Base-by-base conservation (phyloP, 2,888 invertebrate genomes). In the Tigriopus californicus region DNA sequence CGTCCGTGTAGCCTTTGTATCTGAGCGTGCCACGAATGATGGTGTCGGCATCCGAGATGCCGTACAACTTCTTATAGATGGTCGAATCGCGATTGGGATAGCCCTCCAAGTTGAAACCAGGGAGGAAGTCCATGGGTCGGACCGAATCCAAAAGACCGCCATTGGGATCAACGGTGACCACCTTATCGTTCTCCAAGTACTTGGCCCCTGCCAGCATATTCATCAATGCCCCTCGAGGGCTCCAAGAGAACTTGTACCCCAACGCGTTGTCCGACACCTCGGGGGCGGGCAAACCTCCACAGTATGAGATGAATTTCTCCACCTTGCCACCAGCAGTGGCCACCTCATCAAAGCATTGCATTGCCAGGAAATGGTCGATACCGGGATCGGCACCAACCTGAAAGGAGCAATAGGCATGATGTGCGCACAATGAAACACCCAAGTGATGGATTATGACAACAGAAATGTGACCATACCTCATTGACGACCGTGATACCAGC, bases 41-140 rank as follows among this genome's bases (percentile, higher is more conserved):
- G 0, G 97, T 97, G 62, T 82, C 80, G 0, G 89, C 85, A 66
- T 87, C 83, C 12, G 80, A 76, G 61, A 98, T 83, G 2, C 89
- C 89, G 69, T 99, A 98, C 0, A 87, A 76, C 53, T 83, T 77
- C 0, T 82, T 79, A 69, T 98, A 98, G 44, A 81, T 77, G 0
- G 87, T 86, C 60, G 95, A 95, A 70, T 98, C 97, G 61, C 98
- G 77, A 74, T 97, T 98, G 0, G 97, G 92, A 68, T 87, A 95
- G 0, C 95, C 95, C 74, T 97, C 95, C 58, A 97, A 76, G 13
- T 90, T 86, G 68, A 97, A 92, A 0, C 97, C 98, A 0, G 97
- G 97, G 59, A 99, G 75, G 72, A 97, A 98, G 69, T 88, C 81
- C 58, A 95, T 74, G 0, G 80, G 78, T 49, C 82, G 79, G 0